Evolutionary conservation across 2,113 vertebrate species (phyloP).

Genomic region (Ifrita kowaldi): DNA sequence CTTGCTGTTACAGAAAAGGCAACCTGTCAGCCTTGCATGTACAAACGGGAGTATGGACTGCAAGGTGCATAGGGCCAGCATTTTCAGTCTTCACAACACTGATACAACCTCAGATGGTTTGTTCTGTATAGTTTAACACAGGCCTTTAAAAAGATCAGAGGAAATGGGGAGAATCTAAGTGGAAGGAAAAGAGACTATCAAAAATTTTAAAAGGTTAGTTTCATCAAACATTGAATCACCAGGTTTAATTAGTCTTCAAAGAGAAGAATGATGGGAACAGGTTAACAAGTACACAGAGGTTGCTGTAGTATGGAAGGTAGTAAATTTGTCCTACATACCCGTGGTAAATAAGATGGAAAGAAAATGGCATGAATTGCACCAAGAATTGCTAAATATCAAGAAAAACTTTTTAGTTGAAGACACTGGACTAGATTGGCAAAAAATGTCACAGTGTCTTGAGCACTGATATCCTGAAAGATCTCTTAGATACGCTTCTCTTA

Average conservation of each 20-base stretch:
- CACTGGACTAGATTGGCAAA: background rate
- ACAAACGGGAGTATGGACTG: background rate
- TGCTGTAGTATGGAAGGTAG: background rate
- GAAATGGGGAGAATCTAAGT: background rate
- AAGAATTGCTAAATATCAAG: background rate
- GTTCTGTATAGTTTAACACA: background rate
- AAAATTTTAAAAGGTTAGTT: background rate
- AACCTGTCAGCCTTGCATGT: background rate
- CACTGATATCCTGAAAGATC: background rate
- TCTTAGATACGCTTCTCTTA: background rate
- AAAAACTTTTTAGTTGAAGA: background rate
- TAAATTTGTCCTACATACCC: background rate
- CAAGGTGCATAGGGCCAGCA: fast-evolving
- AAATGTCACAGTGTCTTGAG: background rate
- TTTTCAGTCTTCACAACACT: background rate
- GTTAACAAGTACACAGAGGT: background rate
- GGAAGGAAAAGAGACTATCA: background rate
- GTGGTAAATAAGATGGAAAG: background rate
- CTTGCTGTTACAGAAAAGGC: background rate
- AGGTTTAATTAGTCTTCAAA: background rate
- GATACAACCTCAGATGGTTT: background rate
- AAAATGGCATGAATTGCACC: background rate
- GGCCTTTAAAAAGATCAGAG: background rate
- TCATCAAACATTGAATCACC: background rate
- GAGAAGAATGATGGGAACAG: background rate